Base-by-base conservation (phyloP, 2,113 vertebrate genomes). In the Dolichotis patagonum region DNA sequence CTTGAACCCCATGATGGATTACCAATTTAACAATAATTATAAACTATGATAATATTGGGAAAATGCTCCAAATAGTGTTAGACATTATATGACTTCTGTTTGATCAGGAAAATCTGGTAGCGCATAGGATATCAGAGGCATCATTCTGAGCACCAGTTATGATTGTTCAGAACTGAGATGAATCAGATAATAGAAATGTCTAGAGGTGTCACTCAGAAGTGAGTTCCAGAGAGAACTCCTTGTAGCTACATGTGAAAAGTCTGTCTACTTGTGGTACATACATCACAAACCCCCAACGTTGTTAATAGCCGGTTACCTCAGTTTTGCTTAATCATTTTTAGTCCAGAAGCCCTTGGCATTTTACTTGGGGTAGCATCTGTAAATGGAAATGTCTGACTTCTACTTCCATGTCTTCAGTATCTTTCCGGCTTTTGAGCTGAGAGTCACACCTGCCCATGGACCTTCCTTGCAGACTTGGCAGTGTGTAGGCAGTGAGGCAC, bases 81-180 rank as follows among this genome's bases (percentile, higher is more conserved):
- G 87, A n/a, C 20, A 75, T 38, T 22, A 5, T 46, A 16, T 38
- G 24, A 84, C 85, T 54, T 82, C 82, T 88, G 24, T 84, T 92
- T 93, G 77, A 86, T 93, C 93, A 71, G 63, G 80, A 96, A 97
- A 75, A 85, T 10, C 54, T 24, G 54, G 28, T 9, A 85, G 77
- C 65, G 56, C n/a, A 12, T 65, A 78, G 49, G 16, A 4, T 89
- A 41, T 88, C 86, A 43, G 35, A 41, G 71, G 6, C 54, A 90
- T 92, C 20, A 17, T 22, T 89, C 24, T 89, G 65, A 65, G 49
- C 54, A 30, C 46, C 43, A 41, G 65, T 90, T 22, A 4, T 46
- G 54, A 87, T 58, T 67, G 65, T 86, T 67, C 19, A 65, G 65
- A 94, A 58, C 41, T 16, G 12, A 54, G 84, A 38, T 56, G 63